Evolutionary conservation across 2,888 invertebrate genomes (phyloP).

Genomic region (Exephanes ischioxanthus): DNA sequence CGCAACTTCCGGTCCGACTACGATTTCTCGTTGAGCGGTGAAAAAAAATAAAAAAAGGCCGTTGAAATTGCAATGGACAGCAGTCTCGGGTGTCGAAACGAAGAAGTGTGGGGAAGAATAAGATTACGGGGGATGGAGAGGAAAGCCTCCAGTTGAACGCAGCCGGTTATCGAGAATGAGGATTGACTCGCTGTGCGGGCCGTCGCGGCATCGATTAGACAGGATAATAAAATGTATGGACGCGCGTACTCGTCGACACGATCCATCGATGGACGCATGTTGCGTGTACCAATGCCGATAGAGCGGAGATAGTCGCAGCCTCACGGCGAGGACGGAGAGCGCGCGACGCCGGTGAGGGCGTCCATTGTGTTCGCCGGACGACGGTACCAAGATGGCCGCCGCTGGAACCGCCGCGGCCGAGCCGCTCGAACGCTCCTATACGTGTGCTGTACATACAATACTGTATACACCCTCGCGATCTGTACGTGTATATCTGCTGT

Average conservation of each 20-base stretch:
- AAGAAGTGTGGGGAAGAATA: background rate
- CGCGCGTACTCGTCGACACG: slow-evolving; percentile 13
- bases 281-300: slow-evolving; percentile 5
- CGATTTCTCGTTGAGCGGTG: slow-evolving; percentile 10
- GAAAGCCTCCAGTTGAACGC: slow-evolving; percentile 64
- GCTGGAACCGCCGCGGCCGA: slow-evolving; percentile 33
- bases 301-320: slow-evolving; percentile 2
- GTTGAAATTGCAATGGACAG: background rate
- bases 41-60: slow-evolving; percentile 25
- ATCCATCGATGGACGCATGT: background rate
- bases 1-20: slow-evolving; percentile 43
- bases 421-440: too few species aligned
- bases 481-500: too few species aligned
- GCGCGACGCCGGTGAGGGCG: slow-evolving; percentile 61
- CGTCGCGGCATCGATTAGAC: slow-evolving; percentile 79
- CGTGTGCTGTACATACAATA: too few species aligned
- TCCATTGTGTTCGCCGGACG: slow-evolving; percentile 73
- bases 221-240: slow-evolving; percentile 74
- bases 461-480: too few species aligned
- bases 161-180: slow-evolving; percentile 67
- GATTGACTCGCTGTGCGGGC: slow-evolving; percentile 77
- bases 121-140: background rate
- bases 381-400: slow-evolving; percentile 81
- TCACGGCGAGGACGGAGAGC: background rate
- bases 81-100: background rate